These are phyloP conservation scores for Drosophila mauritiana DNA, from an alignment of 1,140 invertebrate species.

Conservation along the genomic window DNA sequence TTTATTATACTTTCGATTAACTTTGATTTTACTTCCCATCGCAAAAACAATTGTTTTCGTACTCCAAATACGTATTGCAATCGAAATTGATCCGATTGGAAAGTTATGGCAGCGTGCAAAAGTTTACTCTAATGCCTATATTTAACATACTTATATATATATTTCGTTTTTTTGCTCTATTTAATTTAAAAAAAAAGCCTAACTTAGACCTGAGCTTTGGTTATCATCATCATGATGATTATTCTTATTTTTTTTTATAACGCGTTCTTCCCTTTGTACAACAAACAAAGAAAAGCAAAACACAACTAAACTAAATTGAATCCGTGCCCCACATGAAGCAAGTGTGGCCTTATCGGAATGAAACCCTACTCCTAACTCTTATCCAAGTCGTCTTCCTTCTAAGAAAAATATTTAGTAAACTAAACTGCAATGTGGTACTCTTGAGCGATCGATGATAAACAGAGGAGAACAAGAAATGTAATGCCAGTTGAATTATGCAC, in stretches of 20 bases:
- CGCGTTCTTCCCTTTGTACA: constrained; percentile 68
- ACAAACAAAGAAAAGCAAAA: constrained; percentile 36
- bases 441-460: constrained; percentile 29
- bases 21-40: constrained; percentile 33
- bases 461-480: constrained; percentile 39
- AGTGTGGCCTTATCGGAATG: constrained; percentile 29
- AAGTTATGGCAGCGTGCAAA: constrained; percentile 44
- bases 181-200: constrained; percentile 25
- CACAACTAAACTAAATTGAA: background rate
- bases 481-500: constrained; percentile 67
- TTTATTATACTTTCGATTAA: constrained; percentile 32
- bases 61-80: too few species aligned
- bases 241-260: constrained; percentile 16
- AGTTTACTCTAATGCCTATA: constrained; percentile 24
- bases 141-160: constrained; percentile 29
- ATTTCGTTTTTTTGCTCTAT: constrained; percentile 38
- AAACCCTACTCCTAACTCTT: constrained; percentile 15
- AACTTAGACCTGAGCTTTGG: constrained; percentile 50
- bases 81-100: constrained; percentile 9
- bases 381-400: constrained; percentile 54
- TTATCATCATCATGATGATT: constrained; percentile 35
- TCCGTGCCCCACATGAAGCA: constrained; percentile 24
- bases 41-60: constrained; percentile 22
- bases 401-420: constrained; percentile 17
- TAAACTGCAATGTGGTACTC: constrained; percentile 20